Evolutionary conservation across 2,797 vertebrate species (phyloP).

Genomic region (Melanotaenia pygmaea): DNA sequence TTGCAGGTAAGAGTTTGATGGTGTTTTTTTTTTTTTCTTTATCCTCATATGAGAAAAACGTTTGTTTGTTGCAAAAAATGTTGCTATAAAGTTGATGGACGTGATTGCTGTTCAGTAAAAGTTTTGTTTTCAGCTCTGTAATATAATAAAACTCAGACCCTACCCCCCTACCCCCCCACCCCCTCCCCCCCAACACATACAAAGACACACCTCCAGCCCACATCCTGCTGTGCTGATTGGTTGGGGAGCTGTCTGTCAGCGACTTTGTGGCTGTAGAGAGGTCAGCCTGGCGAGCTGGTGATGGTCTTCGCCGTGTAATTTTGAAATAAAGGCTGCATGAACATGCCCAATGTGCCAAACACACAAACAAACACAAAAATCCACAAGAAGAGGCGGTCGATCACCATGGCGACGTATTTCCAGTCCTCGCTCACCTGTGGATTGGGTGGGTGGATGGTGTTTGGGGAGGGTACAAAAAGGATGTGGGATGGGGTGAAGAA

Average conservation of each 20-base stretch:
- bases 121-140: slow-evolving; percentile 62
- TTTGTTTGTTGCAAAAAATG: slow-evolving; percentile 70
- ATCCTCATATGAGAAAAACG: slow-evolving; percentile 60
- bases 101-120: slow-evolving; percentile 70
- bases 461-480: neutral
- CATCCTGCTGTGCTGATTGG: slow-evolving; percentile 64
- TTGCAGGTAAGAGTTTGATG: slow-evolving; percentile 52
- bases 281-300: slow-evolving; percentile 82
- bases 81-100: slow-evolving; percentile 76
- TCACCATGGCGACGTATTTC: slow-evolving; percentile 99
- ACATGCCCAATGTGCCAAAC: slow-evolving; percentile 95
- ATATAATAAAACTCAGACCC: slow-evolving; percentile 61
- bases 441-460: slow-evolving; percentile 2
- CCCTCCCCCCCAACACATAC: slow-evolving; percentile 8
- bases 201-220: slow-evolving; percentile 33
- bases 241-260: slow-evolving; percentile 55
- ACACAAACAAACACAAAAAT: slow-evolving; percentile 97
- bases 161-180: slow-evolving; percentile 6
- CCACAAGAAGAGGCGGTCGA: slow-evolving; percentile 97
- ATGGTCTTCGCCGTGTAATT: slow-evolving; percentile 90
- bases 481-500: slow-evolving; percentile 5
- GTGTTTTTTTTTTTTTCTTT: slow-evolving; percentile 27
- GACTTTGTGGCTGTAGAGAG: slow-evolving; percentile 18
- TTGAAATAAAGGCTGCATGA: slow-evolving; percentile 96
- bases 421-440: slow-evolving; percentile 96